Percentiles rank a stretch among this genome's conserved stretches.
phyloP scores from a whole-genome alignment of 2,113 vertebrate species.

The Cromileptes altivelis region DNA sequence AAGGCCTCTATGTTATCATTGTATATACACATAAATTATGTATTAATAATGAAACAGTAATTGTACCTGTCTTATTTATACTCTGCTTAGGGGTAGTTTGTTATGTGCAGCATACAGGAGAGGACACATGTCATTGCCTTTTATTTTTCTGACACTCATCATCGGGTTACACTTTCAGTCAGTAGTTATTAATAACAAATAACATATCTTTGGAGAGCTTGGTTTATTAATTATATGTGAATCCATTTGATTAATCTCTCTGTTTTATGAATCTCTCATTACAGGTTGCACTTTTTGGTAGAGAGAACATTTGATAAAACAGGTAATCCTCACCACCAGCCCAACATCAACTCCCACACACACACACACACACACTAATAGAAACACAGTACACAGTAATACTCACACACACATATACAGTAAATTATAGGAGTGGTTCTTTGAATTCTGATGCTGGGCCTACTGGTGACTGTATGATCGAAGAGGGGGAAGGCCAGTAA shows the following conservation, averaged over 20 bases:
- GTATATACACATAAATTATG: background rate
- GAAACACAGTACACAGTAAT: background rate
- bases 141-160: background rate
- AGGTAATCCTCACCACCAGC: background rate
- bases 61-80: background rate
- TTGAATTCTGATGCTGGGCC: slow-evolving; percentile 32
- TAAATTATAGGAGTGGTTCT: slow-evolving; percentile 18
- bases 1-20: background rate
- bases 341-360: background rate
- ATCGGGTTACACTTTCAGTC: background rate
- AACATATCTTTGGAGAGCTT: background rate
- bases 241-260: background rate
- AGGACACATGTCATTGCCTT: background rate
- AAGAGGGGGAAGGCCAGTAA: slow-evolving; percentile 58
- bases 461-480: slow-evolving; percentile 41
- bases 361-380: background rate
- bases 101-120: background rate
- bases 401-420: background rate
- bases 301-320: background rate
- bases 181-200: background rate
- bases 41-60: background rate
- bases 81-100: background rate
- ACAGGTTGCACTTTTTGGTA: background rate
- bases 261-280: background rate
- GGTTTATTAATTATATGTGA: background rate